Conservation (phyloP, 2,113 vertebrate genomes). For the Anseranas semipalmata region DNA sequence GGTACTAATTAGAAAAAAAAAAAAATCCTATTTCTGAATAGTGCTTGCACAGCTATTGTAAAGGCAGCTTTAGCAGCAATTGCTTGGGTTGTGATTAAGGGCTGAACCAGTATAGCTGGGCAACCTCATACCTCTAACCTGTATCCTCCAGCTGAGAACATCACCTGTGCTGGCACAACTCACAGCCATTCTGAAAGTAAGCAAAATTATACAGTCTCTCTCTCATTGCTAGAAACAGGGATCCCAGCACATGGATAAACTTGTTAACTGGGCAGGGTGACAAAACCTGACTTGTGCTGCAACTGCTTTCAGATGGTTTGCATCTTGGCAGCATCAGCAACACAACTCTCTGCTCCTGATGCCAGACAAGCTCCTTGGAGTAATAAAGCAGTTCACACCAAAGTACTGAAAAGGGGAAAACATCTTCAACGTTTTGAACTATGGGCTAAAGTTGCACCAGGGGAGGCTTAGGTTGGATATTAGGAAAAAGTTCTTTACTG, state of each 20-base stretch:
- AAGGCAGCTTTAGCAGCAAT: neutral
- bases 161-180: fast-evolving
- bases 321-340: neutral
- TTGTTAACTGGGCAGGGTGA: neutral
- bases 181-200: fast-evolving
- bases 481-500: too few relatives aligned
- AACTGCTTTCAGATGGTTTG: neutral
- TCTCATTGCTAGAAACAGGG: fast-evolving
- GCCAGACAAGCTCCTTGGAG: neutral
- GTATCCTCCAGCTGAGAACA: fast-evolving
- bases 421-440: too few relatives aligned
- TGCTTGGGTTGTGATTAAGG: neutral
- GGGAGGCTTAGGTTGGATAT: too few relatives aligned
- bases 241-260: neutral
- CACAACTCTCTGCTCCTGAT: fast-evolving
- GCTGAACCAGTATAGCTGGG: fast-evolving
- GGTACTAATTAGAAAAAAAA: neutral
- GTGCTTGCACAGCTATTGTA: neutral
- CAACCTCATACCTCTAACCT: fast-evolving
- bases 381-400: neutral
- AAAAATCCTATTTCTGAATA: neutral
- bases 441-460: too few relatives aligned
- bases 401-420: neutral
- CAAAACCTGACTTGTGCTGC: neutral
- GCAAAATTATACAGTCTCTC: fast-evolving